Evolutionary conservation across 92 coral and sea anemone genomes (phyloP).

Genomic region (Paragorgia papillata): DNA sequence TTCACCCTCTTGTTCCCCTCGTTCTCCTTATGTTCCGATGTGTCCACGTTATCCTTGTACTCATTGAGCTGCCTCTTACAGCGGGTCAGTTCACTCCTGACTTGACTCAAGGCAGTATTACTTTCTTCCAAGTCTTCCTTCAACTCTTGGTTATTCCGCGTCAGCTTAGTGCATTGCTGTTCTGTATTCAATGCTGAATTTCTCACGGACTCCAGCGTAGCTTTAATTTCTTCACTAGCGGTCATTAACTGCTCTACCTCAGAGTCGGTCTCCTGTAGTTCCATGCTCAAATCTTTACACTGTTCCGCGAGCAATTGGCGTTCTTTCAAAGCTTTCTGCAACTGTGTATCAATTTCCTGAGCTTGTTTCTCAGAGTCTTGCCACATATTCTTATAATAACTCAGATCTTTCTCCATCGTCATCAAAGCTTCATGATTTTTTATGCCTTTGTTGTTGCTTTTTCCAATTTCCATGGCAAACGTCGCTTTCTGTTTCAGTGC

Average conservation of each 20-base stretch:
- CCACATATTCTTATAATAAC: neutral
- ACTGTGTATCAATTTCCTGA: neutral
- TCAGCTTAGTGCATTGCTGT: slow-evolving; percentile 2
- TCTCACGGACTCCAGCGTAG: neutral
- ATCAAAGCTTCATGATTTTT: slow-evolving; percentile 1
- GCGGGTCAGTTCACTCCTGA: slow-evolving; percentile 14
- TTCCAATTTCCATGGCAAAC: slow-evolving; percentile 26
- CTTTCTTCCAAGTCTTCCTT: slow-evolving; percentile 15
- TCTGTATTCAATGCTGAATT: neutral
- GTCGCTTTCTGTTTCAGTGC: slow-evolving; percentile 22
- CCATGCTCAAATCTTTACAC: neutral
- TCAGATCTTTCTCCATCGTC: slow-evolving; percentile 5
- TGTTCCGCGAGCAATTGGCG: neutral
- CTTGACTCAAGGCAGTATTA: slow-evolving; percentile 5
- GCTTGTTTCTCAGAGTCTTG: slow-evolving; percentile 10
- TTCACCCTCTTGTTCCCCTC: slow-evolving; percentile 35
- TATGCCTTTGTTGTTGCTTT: slow-evolving; percentile 15
- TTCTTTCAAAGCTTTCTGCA: slow-evolving; percentile 4
- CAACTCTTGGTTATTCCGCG: slow-evolving; percentile 4
- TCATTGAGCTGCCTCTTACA: slow-evolving; percentile 19
- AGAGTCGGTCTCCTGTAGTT: slow-evolving; percentile 4
- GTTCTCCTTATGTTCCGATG: slow-evolving; percentile 31
- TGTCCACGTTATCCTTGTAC: slow-evolving; percentile 26
- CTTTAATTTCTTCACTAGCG: neutral
- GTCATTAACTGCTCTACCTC: slow-evolving; percentile 5